phyloP scores from a whole-genome alignment of 1,140 invertebrate genomes.

The Trinorchestia longiramus region DNA sequence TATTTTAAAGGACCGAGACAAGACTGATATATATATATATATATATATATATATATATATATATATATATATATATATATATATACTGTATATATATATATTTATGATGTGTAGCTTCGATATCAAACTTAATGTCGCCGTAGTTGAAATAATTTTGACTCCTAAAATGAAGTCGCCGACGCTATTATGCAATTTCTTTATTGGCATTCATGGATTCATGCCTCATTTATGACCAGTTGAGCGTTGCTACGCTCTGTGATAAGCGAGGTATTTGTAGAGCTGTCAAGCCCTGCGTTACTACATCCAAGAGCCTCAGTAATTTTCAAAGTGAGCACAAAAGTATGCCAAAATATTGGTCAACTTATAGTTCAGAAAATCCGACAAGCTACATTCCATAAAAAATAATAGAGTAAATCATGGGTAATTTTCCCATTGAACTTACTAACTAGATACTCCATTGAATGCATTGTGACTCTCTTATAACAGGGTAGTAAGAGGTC shows the following conservation, averaged over 20 bases:
- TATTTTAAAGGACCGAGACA: no score
- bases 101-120: not conserved
- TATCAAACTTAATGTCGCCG: not conserved
- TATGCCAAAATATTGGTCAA: not conserved
- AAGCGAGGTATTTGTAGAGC: not conserved
- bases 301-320: not conserved
- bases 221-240: not conserved
- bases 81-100: no score
- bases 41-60: no score
- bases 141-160: not conserved
- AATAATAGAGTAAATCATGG: no score
- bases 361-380: not conserved
- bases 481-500: not conserved
- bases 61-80: no score
- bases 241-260: not conserved
- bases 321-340: no score
- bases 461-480: not conserved
- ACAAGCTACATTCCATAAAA: not conserved
- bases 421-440: no score
- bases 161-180: not conserved
- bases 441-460: no score
- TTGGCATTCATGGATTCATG: not conserved
- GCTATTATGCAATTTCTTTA: not conserved
- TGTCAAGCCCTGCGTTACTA: not conserved
- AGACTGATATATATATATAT: no score